Base-by-base conservation (phyloP, 2,797 vertebrate species). In the Crocodylus rhombifer region DNA sequence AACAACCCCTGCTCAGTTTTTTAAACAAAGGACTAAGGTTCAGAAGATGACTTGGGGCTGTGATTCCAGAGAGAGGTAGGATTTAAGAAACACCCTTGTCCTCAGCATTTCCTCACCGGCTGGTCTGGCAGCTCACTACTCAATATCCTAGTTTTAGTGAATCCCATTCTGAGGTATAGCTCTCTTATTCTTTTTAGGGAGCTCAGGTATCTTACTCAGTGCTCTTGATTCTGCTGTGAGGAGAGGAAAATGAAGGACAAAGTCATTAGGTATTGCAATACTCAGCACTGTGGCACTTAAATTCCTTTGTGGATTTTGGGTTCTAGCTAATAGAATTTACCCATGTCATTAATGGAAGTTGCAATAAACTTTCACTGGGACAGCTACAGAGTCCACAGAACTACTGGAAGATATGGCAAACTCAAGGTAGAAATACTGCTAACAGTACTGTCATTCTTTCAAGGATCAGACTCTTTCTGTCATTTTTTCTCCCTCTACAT, bases 61-160 rank as follows among this genome's bases (percentile, higher is more conserved):
- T 58, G 85, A 26, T 2, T 8, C 26, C 8, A 14, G 23, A n/a
- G 51, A 25, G 5, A 78, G 9, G 3, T 6, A 75, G 55, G 51
- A 75, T 81, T n/a, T 90, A 25, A 87, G 74, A 23, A 1, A 33
- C 6, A 55, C 83, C 83, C 82, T 51, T 91, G 67, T 60, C 9
- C 17, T 58, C 21, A 63, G 15, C 13, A 58, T 80, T 90, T 82
- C 20, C 65, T 14, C 0, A 0, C 42, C 28, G 76, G 33, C 12
- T 7, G 71, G 73, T 2, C 57, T 83, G 36, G 87, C 14, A 1
- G 28, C 20, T 42, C 51, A 25, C 61, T 62, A 9, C 33, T 92
- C 7, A 28, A 15, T 0, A 0, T 60, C 14, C 7, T 80, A 14
- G 2, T 0, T 77, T 82, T 89, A 85, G 51, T 65, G 16, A 25